phyloP scores from a whole-genome alignment of 2,113 vertebrate species.

The Anolis sagrei region DNA sequence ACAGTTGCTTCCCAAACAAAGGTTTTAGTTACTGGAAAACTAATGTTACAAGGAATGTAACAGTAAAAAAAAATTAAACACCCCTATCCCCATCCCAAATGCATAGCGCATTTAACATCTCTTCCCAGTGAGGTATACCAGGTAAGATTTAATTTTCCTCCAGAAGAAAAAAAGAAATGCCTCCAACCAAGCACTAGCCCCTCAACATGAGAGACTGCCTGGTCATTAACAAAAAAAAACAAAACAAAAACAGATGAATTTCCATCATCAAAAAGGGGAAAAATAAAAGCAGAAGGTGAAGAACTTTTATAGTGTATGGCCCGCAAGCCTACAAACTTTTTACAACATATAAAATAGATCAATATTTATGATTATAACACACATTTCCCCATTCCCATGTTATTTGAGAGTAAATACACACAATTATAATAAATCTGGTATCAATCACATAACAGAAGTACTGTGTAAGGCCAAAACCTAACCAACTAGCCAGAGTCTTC shows the following conservation, averaged over 20 bases:
- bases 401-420: constrained; percentile 79
- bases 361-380: constrained; percentile 77
- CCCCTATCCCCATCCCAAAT: constrained; percentile 12
- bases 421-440: constrained; percentile 74
- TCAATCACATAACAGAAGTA: constrained; percentile 64
- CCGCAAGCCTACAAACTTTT: constrained; percentile 77
- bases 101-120: constrained; percentile 53
- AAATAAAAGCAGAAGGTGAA: constrained; percentile 58
- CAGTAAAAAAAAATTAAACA: constrained; percentile 54
- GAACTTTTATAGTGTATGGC: constrained; percentile 44
- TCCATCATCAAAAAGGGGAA: constrained; percentile 49
- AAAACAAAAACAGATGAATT: constrained; percentile 49
- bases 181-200: constrained; percentile 52
- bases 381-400: constrained; percentile 63
- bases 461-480: constrained; percentile 81
- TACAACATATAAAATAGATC: constrained; percentile 87
- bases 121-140: constrained; percentile 51
- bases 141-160: constrained; percentile 54
- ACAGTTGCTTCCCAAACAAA: constrained; percentile 30
- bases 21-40: constrained; percentile 35
- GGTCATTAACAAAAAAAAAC: constrained; percentile 33
- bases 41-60: constrained; percentile 14
- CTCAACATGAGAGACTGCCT: constrained; percentile 71
- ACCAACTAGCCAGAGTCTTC: constrained; percentile 55
- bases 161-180: constrained; percentile 33